Conservation (phyloP, 2,797 vertebrate genomes). For the Enoplosus armatus region DNA sequence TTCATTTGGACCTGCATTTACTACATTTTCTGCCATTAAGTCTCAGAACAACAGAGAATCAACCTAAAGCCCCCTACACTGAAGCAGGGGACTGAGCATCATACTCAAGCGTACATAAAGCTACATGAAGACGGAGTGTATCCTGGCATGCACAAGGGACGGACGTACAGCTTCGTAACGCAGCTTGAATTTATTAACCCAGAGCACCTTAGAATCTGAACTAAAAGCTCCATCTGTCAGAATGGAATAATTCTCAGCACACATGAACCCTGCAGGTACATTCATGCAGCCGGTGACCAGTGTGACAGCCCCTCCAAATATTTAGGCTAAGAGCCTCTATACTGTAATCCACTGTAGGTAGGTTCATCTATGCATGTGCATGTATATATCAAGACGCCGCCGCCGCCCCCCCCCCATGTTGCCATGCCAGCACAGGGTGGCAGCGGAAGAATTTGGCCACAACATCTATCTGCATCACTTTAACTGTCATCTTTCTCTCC, state of each 20-base stretch:
- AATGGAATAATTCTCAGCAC: constrained; percentile 45
- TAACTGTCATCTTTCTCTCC: constrained; percentile 40
- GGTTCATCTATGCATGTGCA: not conserved
- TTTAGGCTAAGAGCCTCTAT: constrained; percentile 53
- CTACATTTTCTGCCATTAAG: constrained; percentile 77
- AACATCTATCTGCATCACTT: constrained; percentile 20
- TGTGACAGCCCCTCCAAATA: constrained; percentile 67
- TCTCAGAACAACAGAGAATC: constrained; percentile 73
- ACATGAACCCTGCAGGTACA: constrained; percentile 56
- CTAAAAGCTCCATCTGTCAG: constrained; percentile 61
- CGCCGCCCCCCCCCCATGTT: too few relatives aligned
- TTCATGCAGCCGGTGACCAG: constrained; percentile 54
- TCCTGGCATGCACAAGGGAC: constrained; percentile 29
- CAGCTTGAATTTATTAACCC: constrained; percentile 73
- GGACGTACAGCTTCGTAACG: constrained; percentile 15
- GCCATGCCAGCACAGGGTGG: constrained; percentile 57
- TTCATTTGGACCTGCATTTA: constrained; percentile 77
- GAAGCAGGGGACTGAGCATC: constrained; percentile 49
- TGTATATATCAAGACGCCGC: not conserved
- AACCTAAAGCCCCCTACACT: constrained; percentile 58
- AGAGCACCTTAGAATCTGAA: constrained; percentile 47
- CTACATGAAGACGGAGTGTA: constrained; percentile 35
- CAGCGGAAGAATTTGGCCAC: constrained; percentile 57
- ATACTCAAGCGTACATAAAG: constrained; percentile 56
- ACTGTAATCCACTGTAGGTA: constrained; percentile 32